These are phyloP conservation scores for Rhynchopsitta pachyrhyncha DNA, from an alignment of 2,113 vertebrate species.

Conservation along the genomic window DNA sequence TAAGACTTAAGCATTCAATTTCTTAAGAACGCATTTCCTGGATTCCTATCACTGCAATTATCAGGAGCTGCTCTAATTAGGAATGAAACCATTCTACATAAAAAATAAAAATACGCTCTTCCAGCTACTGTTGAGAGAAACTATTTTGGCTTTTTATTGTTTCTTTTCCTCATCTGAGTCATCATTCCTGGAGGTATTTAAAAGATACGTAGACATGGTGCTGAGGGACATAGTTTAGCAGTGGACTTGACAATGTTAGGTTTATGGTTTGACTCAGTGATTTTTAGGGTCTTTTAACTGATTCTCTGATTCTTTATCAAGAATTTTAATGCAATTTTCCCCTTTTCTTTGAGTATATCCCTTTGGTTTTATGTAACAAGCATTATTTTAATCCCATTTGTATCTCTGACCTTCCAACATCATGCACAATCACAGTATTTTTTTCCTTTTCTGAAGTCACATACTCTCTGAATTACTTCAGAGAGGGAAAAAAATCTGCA, in stretches of 20 bases:
- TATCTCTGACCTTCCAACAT: neutral
- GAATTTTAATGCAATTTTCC: neutral
- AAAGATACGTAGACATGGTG: fast-evolving
- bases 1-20: neutral
- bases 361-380: neutral
- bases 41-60: neutral
- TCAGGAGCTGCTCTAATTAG: neutral
- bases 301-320: neutral
- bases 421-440: neutral
- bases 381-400: neutral
- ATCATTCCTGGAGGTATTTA: neutral
- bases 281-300: neutral
- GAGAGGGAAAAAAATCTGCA: fast-evolving
- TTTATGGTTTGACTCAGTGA: neutral
- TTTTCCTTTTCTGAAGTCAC: neutral
- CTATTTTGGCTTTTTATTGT: neutral
- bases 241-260: neutral
- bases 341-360: neutral
- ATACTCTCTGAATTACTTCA: neutral
- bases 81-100: neutral
- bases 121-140: neutral
- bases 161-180: neutral
- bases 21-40: neutral
- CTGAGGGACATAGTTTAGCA: neutral
- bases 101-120: neutral